Evolutionary conservation across 2,113 vertebrate species (phyloP).

Genomic region (Corythaixoides concolor): DNA sequence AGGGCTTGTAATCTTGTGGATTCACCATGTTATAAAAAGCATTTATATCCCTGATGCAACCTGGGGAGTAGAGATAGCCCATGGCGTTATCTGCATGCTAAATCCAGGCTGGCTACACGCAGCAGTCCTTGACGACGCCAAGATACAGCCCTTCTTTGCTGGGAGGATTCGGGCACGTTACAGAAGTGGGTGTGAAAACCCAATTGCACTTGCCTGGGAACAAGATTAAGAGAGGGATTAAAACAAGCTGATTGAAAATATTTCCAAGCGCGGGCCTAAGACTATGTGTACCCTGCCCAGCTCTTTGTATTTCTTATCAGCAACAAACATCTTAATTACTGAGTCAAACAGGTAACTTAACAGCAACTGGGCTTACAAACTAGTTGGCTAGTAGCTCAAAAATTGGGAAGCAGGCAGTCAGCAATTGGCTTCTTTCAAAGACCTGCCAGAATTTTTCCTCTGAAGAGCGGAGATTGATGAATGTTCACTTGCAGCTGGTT

Average conservation of each 20-base stretch:
- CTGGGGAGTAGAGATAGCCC: conserved; percentile 44
- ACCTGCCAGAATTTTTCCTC: conserved; percentile 53
- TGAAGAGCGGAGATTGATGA: conserved; percentile 65
- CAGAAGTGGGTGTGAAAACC: background rate
- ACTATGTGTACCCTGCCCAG: background rate
- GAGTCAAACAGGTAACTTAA: conserved; percentile 21
- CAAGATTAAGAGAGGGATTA: background rate
- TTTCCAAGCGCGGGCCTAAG: background rate
- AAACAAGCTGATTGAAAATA: background rate
- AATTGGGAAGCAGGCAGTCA: conserved; percentile 39
- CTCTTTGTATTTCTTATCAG: background rate
- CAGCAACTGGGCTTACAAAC: background rate
- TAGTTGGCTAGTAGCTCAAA: conserved; percentile 26
- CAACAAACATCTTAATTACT: background rate
- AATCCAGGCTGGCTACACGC: background rate
- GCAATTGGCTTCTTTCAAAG: conserved; percentile 73
- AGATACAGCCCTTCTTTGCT: background rate
- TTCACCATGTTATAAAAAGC: conserved; percentile 8
- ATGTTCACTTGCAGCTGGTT: conserved; percentile 57
- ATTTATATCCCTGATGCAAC: conserved; percentile 10
- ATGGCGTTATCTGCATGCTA: conserved; percentile 13
- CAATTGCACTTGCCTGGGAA: background rate
- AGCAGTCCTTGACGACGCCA: background rate
- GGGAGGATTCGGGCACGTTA: background rate
- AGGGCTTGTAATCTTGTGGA: conserved; percentile 34